Evolutionary conservation across 1,140 invertebrate genomes (phyloP), one percentile per base, ranked within the genome.

Genomic region (Saccostrea glomerata): DNA sequence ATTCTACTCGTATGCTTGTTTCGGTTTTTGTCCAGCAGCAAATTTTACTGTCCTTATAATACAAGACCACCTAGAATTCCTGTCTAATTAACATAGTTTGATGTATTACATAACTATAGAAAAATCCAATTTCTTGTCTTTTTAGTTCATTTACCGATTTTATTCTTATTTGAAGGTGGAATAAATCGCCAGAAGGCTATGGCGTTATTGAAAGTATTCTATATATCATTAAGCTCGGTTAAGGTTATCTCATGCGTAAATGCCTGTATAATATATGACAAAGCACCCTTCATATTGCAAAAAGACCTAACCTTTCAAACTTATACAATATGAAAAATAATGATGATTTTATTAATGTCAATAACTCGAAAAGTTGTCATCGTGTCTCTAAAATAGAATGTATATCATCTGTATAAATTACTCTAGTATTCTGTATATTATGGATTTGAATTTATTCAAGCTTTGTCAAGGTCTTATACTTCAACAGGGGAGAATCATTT

Each of bases 111-210:
- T 36, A 77, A 77, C 13, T 77, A 30, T 25, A 77, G 30, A 77
- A 77, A 7, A 36, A 77, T 30, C 17, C 58, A 63, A 20, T 20
- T 63, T 17, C n/a, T 2, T 63, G 58, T 63, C 58, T 17, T 6
- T n/a, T 63, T 77, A 36, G 23, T 12, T 77, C 70, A 77, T 77
- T 77, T 77, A 77, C 70, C 70, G 23, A 77, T 77, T 30, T 77
- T 47, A 77, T 63, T 36, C 25, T 77, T 77, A 36, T 77, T 36
- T 77, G 70, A 77, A 77, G 70, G 70, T 77, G 17, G 17, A 17
- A 66, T 36, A 77, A 36, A 36, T 77, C 70, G 30, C 11, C 70
- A 77, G 25, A 77, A 77, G 30, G 70, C 11, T 25, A 36, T 77
- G 5, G 7, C 15, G 15, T 77, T 77, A 77, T 30, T 30, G 25